Conservation (phyloP, 2,888 invertebrate genomes). For the Eupeodes luniger region DNA sequence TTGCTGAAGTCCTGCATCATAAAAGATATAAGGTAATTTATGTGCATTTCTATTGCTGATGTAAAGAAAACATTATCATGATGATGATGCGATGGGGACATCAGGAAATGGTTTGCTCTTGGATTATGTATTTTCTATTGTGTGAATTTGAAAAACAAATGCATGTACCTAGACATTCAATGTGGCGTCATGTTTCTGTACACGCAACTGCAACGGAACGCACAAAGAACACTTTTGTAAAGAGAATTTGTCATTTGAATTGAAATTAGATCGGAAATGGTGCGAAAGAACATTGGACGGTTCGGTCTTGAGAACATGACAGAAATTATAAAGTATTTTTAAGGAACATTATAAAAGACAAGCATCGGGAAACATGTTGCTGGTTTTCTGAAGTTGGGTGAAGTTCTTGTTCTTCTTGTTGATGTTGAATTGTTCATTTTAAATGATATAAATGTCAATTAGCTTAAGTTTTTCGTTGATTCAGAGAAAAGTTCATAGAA, state of each 20-base stretch:
- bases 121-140: slow-evolving; percentile 31
- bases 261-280: slow-evolving; percentile 27
- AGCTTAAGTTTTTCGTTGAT: too few relatives aligned
- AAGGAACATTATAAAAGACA: too few relatives aligned
- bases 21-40: slow-evolving; percentile 56
- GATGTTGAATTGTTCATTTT: too few relatives aligned
- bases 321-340: slow-evolving; percentile 9
- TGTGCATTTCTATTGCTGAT: slow-evolving; percentile 65
- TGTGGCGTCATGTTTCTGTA: neutral
- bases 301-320: neutral
- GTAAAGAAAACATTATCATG: too few relatives aligned
- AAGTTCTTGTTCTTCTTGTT: too few relatives aligned
- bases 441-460: too few relatives aligned
- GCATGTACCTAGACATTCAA: neutral
- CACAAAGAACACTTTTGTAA: neutral
- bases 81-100: slow-evolving; percentile 38
- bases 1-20: neutral
- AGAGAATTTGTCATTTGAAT: slow-evolving; percentile 32
- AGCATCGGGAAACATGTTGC: too few relatives aligned
- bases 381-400: too few relatives aligned
- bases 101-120: slow-evolving; percentile 64
- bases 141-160: slow-evolving; percentile 74
- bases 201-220: too few relatives aligned
- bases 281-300: neutral
- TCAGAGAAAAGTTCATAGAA: too few relatives aligned